phyloP scores from a whole-genome alignment of 2,113 vertebrate species.

The Carettochelys insculpta region DNA sequence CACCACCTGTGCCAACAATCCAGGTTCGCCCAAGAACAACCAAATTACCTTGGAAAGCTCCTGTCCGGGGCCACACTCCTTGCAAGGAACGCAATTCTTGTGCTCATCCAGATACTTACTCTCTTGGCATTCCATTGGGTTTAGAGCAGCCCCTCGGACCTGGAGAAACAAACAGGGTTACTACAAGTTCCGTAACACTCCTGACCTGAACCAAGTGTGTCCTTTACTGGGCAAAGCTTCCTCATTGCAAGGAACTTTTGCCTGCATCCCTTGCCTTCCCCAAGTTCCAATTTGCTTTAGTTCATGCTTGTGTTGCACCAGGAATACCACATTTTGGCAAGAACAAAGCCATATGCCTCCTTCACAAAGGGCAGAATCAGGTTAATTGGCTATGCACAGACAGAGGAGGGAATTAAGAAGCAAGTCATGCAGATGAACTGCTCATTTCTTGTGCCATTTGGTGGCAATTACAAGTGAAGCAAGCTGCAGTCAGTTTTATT shows the following conservation, averaged over 20 bases:
- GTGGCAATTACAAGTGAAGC: not conserved
- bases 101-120: conserved; percentile 74
- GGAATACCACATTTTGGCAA: not conserved
- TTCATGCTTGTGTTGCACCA: not conserved
- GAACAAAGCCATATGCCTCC: not conserved
- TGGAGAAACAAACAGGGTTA: conserved; percentile 16
- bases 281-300: not conserved
- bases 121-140: conserved; percentile 70
- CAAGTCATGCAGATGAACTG: not conserved
- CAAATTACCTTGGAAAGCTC: conserved; percentile 83
- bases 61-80: conserved; percentile 78
- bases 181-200: not conserved
- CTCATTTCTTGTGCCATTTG: not conserved
- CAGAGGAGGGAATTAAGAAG: not conserved
- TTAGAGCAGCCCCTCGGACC: not conserved
- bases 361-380: not conserved
- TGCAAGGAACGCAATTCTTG: conserved; percentile 76
- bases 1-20: not conserved
- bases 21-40: not conserved
- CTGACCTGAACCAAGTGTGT: accelerated
- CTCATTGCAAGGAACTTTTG: not conserved
- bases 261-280: not conserved
- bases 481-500: not conserved
- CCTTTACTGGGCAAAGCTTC: not conserved
- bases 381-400: not conserved